Evolutionary conservation across 2,888 invertebrate genomes (phyloP), one percentile per base, ranked within the genome.

Genomic region (Cetonia aurata): DNA sequence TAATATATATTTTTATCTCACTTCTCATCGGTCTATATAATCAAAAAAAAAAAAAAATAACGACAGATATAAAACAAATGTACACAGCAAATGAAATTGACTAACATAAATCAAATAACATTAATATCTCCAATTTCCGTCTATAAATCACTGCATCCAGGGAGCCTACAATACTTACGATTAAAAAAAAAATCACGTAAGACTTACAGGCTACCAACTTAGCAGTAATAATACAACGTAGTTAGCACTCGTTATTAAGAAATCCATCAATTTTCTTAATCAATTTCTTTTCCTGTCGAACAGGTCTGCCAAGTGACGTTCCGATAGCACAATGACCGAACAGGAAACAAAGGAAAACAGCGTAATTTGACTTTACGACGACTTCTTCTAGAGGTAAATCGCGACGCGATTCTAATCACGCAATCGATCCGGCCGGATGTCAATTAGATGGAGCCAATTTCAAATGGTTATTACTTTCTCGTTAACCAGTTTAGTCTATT

Each of bases 401-500:
- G 42, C 57, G 19, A 17, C n/a, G 4, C 13, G 31, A 31, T 57
- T 42, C 57, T 42, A 57, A 57, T 42, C 15, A 9, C 15, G 56
- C 4, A 37, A 9, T 42, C 57, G 57, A 17, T 57, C 41, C 13
- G 10, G 4, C 13, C 15, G 19, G 37, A 59, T 42, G 48, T 60
- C 62, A 69, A 59, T 57, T 60, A 68, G 17, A 48, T 42, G 60
- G 56, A 75, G 78, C 19, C 44, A 59, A 59, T 42, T 42, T 59
- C 59, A 19, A 59, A 44, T 19, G 9, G 59, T 59, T 25, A 59
- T 59, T 25, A 19, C 42, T 15, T 59, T 10, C 31, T 12, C 25
- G 41, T 17, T 10, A 10, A 25, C 25, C 25, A 25, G 25, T 25
- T 3, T 25, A 75, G 74, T 70, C 69, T 15, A 4, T 10, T 50